Conservation (phyloP, 1,140 invertebrate genomes). For the fruit fly (Drosophila melanogaster) region Release_6_plus_ISO1_MT NT_033777.3:31944001-31944500, state of each 20-base stretch:
- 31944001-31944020: constrained; percentile 40
- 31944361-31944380: no score
- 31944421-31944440: no score
- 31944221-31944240: constrained; percentile 24
- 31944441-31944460: no score
- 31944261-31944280: constrained; percentile 17
- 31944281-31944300: constrained; percentile 79
- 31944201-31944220: constrained; percentile 36
- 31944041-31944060: constrained; percentile 73
- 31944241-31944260: constrained; percentile 45
- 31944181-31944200: constrained; percentile 44
- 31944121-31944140: constrained; percentile 63
- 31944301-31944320: constrained; percentile 65
- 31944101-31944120: constrained; percentile 13
- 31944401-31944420: no score
- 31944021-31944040: constrained; percentile 64
- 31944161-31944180: constrained; percentile 22
- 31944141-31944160: constrained; percentile 51
- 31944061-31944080: constrained; percentile 84
- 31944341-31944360: constrained; percentile 9
- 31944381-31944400: no score
- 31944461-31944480: neutral
- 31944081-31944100: constrained; percentile 76
- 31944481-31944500: neutral
- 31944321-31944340: constrained; percentile 67